Conservation (phyloP, 1,140 invertebrate species). For the Procambarus virginalis region DNA sequence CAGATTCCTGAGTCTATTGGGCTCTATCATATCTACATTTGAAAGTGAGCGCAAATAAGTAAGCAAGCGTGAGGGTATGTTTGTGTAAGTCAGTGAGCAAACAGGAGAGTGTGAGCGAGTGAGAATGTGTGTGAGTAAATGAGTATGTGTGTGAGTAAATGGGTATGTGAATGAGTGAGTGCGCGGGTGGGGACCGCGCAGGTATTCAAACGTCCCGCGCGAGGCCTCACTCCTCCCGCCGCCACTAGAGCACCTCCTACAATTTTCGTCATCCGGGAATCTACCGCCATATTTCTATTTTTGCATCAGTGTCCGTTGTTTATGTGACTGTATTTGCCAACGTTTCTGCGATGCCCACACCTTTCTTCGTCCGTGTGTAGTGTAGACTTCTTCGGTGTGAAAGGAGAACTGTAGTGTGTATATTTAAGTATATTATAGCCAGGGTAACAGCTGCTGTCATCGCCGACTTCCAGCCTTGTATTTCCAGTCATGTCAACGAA, state of each 20-base stretch:
- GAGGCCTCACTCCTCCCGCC: background rate
- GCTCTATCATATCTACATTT: too few species aligned
- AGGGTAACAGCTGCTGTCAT: slow-evolving; percentile 40
- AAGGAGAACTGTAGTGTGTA: slow-evolving; percentile 4
- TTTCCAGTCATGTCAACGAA: slow-evolving; percentile 57
- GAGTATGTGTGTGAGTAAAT: too few species aligned
- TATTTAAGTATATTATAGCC: slow-evolving; percentile 17
- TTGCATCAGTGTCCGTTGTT: slow-evolving; percentile 68
- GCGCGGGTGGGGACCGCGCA: background rate
- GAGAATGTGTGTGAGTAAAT: too few species aligned
- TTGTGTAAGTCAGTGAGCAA: too few species aligned
- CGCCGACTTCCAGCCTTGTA: slow-evolving; percentile 6
- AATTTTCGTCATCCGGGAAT: slow-evolving; percentile 61
- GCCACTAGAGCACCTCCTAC: slow-evolving; percentile 45
- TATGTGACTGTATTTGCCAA: slow-evolving; percentile 59
- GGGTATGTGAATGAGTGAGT: background rate
- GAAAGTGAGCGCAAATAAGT: background rate
- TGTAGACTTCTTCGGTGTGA: slow-evolving; percentile 31
- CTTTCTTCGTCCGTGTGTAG: slow-evolving; percentile 34
- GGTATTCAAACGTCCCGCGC: background rate
- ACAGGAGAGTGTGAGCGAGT: too few species aligned
- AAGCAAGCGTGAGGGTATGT: too few species aligned
- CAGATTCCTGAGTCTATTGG: too few species aligned
- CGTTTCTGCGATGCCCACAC: slow-evolving; percentile 7
- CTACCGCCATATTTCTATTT: slow-evolving; percentile 67